Conservation (phyloP, 2,888 invertebrate species). For the Ichneumon xanthorius region DNA sequence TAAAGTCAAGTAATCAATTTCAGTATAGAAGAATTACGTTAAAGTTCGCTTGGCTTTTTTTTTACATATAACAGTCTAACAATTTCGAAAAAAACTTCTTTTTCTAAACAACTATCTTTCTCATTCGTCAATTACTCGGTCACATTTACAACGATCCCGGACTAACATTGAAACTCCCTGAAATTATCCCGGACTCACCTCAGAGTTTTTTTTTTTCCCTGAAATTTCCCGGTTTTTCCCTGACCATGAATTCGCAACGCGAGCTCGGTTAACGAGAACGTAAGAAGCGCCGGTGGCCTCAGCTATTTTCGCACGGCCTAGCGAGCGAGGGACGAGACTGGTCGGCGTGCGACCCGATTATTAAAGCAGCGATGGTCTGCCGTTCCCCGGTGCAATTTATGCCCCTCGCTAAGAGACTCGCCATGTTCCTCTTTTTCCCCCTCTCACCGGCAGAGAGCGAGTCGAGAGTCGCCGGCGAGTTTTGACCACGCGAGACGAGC, state of each 20-base stretch:
- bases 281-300: constrained; percentile 20
- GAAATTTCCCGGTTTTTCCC: constrained; percentile 10
- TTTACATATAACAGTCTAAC: too few relatives aligned
- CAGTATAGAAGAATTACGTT: too few relatives aligned
- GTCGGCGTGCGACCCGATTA: constrained; percentile 55
- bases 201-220: neutral
- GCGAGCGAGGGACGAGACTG: constrained; percentile 25
- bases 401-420: constrained; percentile 28
- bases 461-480: constrained; percentile 41
- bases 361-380: constrained; percentile 57
- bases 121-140: too few relatives aligned
- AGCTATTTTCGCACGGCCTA: constrained; percentile 58
- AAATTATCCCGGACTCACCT: too few relatives aligned
- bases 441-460: neutral
- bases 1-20: too few relatives aligned
- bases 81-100: neutral
- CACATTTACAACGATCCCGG: too few relatives aligned
- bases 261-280: constrained; percentile 49
- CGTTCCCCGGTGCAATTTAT: constrained; percentile 64
- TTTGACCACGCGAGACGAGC: constrained; percentile 55
- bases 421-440: constrained; percentile 54
- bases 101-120: neutral
- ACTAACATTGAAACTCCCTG: too few relatives aligned
- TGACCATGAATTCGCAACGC: constrained; percentile 28
- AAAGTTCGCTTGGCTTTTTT: too few relatives aligned